A percentile compares a stretch with the other conserved stretches of the same genome.
Conservation (phyloP, 1,140 invertebrate genomes). For the Micrasema longulum region DNA sequence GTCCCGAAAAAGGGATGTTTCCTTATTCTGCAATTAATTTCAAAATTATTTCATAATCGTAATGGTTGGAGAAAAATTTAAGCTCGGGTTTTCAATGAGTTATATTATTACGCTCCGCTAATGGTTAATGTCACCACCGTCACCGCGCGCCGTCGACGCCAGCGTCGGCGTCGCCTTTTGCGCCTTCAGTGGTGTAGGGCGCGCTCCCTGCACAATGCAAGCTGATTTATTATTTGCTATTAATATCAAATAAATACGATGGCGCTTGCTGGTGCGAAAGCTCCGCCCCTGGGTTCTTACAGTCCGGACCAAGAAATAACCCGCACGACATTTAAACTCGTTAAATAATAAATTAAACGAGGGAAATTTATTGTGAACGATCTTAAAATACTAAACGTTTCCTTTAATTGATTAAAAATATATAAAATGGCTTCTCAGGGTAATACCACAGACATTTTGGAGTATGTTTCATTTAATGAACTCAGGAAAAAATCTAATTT, state of each 20-base stretch:
- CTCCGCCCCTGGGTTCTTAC: neutral
- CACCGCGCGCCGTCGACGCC: no score
- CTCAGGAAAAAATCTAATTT: no score
- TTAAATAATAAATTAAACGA: neutral
- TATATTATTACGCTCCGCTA: slow-evolving; percentile 4
- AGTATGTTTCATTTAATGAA: no score
- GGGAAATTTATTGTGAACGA: neutral
- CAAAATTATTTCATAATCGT: no score
- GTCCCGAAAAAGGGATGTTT: no score
- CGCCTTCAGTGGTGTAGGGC: neutral
- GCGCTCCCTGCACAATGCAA: slow-evolving; percentile 29
- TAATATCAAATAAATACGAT: slow-evolving; percentile 41
- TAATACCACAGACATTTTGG: no score
- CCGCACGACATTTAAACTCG: neutral
- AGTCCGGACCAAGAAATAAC: neutral
- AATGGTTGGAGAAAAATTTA: no score
- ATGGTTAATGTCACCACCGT: neutral
- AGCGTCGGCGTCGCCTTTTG: neutral
- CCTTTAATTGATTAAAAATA: neutral
- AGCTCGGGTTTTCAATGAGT: neutral
- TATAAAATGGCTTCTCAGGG: neutral
- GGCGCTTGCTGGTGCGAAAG: neutral
- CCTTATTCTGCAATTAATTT: no score
- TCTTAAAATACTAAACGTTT: neutral
- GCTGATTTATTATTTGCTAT: slow-evolving; percentile 40